phyloP scores from a whole-genome alignment of 2,888 invertebrate genomes.

The Cantharis nigra region DNA sequence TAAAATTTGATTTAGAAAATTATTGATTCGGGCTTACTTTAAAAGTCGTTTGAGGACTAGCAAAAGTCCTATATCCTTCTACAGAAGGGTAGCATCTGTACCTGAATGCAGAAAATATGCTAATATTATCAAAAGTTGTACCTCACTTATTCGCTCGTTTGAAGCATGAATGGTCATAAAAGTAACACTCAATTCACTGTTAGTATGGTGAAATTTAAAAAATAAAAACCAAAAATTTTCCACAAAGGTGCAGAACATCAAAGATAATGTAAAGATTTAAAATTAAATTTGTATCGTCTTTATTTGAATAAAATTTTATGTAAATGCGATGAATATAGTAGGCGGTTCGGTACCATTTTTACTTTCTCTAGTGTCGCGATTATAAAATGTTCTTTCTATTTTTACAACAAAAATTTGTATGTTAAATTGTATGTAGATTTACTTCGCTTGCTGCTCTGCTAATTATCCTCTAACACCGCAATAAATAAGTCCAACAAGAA shows the following conservation, averaged over 20 bases:
- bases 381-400: neutral
- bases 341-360: constrained; percentile 6
- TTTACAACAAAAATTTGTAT: constrained; percentile 5
- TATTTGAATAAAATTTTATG: constrained; percentile 41
- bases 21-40: constrained; percentile 14
- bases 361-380: constrained; percentile 3
- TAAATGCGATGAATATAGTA: constrained; percentile 32
- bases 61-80: constrained; percentile 14
- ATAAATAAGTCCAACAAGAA: constrained; percentile 18
- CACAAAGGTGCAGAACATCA: constrained; percentile 42
- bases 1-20: constrained; percentile 12
- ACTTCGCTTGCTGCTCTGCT: constrained; percentile 5
- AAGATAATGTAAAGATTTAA: constrained; percentile 43
- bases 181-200: constrained; percentile 45
- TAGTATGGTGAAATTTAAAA: constrained; percentile 23
- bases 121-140: constrained; percentile 48
- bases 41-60: constrained; percentile 11
- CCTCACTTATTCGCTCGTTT: constrained; percentile 44
- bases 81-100: constrained; percentile 39
- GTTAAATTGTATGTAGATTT: constrained; percentile 12
- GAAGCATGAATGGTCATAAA: constrained; percentile 42
- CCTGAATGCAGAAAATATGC: constrained; percentile 46
- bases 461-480: constrained; percentile 11
- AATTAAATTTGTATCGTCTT: constrained; percentile 43
- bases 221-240: constrained; percentile 34